A percentile compares a stretch with the other conserved stretches of the same genome.
Conservation (phyloP, 2,888 invertebrate genomes). For the Quadriops clusia region DNA sequence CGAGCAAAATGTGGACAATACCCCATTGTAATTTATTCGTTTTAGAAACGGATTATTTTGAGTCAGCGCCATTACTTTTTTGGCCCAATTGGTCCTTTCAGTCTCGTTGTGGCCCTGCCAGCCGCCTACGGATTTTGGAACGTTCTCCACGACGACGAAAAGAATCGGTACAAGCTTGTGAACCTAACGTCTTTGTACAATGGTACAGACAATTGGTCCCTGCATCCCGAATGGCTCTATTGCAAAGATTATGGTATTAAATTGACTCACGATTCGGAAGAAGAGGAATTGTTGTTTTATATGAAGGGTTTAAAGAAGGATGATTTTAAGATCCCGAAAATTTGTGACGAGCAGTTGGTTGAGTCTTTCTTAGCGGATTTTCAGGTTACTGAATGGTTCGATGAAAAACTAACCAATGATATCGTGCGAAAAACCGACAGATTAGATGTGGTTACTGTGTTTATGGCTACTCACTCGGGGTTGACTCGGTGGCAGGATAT, state of each 20-base stretch:
- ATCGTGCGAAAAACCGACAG: conserved; percentile 1
- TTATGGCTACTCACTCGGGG: conserved; percentile 81
- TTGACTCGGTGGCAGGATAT: conserved; percentile 66
- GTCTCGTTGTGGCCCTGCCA: conserved; percentile 75
- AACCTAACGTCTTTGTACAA: conserved; percentile 6
- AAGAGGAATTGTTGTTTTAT: conserved; percentile 30
- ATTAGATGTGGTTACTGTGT: conserved; percentile 43
- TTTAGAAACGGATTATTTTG: conserved; percentile 72
- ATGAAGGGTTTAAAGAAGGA: conserved; percentile 24
- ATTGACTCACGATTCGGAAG: conserved; percentile 1
- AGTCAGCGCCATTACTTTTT: conserved; percentile 72
- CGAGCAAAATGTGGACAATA: not conserved
- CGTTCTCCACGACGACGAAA: conserved; percentile 1
- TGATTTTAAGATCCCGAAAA: conserved; percentile 15
- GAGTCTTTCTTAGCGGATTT: not conserved
- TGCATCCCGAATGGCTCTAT: conserved; percentile 66
- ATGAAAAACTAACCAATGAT: conserved; percentile 1
- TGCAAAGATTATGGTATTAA: conserved; percentile 12
- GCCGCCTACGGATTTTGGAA: conserved; percentile 53
- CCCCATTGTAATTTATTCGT: conserved; percentile 12
- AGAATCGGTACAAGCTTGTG: too few species aligned
- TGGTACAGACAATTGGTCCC: conserved; percentile 53
- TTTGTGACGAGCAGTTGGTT: too few species aligned
- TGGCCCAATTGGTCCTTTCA: conserved; percentile 73
- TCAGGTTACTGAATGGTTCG: conserved; percentile 13